Base-by-base conservation (phyloP, 2,113 vertebrate genomes). In the Podarcis muralis region DNA sequence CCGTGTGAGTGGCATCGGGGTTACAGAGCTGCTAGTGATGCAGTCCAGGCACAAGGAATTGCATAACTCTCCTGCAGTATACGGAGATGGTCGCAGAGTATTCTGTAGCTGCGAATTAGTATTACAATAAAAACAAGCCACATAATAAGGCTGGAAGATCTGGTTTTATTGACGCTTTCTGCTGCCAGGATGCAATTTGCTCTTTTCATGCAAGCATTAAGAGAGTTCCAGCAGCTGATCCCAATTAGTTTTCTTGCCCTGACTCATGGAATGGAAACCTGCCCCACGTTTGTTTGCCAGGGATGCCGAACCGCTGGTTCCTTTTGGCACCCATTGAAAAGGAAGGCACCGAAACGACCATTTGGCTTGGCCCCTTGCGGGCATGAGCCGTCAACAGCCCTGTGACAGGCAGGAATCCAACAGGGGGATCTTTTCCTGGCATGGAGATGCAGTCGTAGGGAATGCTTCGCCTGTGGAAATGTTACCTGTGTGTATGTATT, bases 191-290 rank as follows among this genome's bases (percentile, higher is more conserved):
- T 87, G 88, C 89, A 93, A 95, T 95, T 95, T 95, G 87, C 88
- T 93, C 94, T 95, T 95, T 95, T 90, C 91, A 48, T 84, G 89
- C 93, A 94, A 95, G 93, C 84, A 95, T 81, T 23, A 83, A 74
- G 82, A 89, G 93, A 91, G 81, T 85, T 83, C 88, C 89, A 89
- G 90, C 94, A 95, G 95, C 94, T 96, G 95, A 68, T 95, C 84
- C 87, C 93, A 92, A 94, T 95, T 95, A 95, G 84, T 59, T 93
- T 43, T 69, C 68, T 90, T 94, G 86, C 88, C 93, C 79, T 62
- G 66, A 89, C 90, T 77, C 6, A n/a, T 81, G 65, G 86, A 95
- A 88, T 89, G 90, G 83, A 86, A 92, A 92, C 90, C 90, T 92
- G 86, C 88, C 62, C 71, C 0, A 0, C 0, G 18, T 40, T 92